These are phyloP conservation scores for Venustoraphidia nigricollis DNA, from an alignment of 2,888 invertebrate genomes.

Conservation along the genomic window DNA sequence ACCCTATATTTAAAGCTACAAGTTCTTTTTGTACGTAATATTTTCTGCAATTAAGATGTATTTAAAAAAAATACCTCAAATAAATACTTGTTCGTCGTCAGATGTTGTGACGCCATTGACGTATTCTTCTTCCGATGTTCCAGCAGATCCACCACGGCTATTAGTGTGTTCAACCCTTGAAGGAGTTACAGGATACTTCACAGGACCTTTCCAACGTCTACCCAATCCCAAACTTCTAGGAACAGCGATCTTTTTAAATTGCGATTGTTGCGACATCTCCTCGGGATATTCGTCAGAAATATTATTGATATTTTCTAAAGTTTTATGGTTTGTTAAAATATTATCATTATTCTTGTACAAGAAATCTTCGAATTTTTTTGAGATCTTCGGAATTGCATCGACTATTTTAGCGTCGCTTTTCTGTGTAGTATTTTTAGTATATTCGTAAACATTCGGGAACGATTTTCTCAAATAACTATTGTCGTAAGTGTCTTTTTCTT, in stretches of 20 bases:
- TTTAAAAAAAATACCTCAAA: constrained; percentile 21
- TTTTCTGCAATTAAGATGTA: not conserved
- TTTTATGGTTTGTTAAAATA: not conserved
- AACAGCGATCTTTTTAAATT: constrained; percentile 27
- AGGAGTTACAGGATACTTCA: constrained; percentile 48
- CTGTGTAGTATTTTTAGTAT: not conserved
- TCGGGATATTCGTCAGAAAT: not conserved
- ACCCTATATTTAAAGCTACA: too few relatives aligned
- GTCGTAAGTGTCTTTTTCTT: too few relatives aligned
- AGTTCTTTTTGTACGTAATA: too few relatives aligned
- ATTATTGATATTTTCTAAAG: not conserved
- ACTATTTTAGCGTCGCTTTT: constrained; percentile 22
- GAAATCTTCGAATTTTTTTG: constrained; percentile 2
- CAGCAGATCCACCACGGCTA: constrained; percentile 23
- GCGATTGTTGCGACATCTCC: too few relatives aligned
- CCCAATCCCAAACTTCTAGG: constrained; percentile 43
- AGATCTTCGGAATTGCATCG: constrained; percentile 23
- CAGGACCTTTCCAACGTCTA: constrained; percentile 44
- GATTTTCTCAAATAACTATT: not conserved
- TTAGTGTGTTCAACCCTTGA: constrained; percentile 25
- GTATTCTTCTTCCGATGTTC: constrained; percentile 26
- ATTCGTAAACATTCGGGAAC: not conserved
- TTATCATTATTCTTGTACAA: not conserved
- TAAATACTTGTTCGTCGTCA: constrained; percentile 50
- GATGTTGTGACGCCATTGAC: constrained; percentile 32